Evolutionary conservation across 2,888 invertebrate species (phyloP), one percentile per base, ranked within the genome.

Genomic region (Acleris emargana): DNA sequence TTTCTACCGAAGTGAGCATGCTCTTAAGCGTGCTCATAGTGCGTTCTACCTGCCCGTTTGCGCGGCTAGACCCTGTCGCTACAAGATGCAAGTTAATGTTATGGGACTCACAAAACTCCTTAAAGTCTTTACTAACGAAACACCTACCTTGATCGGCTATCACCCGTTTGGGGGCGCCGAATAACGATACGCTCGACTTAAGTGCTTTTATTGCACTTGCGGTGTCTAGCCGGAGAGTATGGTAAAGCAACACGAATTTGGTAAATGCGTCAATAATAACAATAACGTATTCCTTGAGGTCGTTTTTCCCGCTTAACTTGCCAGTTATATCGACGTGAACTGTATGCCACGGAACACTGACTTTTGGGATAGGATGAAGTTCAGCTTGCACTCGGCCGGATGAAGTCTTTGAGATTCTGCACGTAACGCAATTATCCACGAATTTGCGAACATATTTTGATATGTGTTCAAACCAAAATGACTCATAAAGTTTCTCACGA

Each of bases 381-480:
- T 42, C 42, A 11, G 49, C 18, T 25, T 22, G 32, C 13, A 42
- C 18, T 20, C 53, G 58, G 20, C 58, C 62, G n/a, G 58, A 58
- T 18, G 47, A 20, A 13, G 61, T 58, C 17, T 61, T 61, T 7
- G 53, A 52, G 42, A 61, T 17, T 52, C 1, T 25, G 25, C 61
- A 61, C 1, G 61, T 66, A 22, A 58, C 58, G 17, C 61, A 66
- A 43, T 61, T 66, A 13, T 57, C 66, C 38, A 67, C 57, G 18
- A 67, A 66, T 63, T 57, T 60, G 55, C 67, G 52, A 13, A 66
- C 60, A 17, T 60, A 55, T 45, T 66, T 52, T 13, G 61, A 1
- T 32, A 61, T 43, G n/a, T 51, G 16, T 1, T 51, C 52, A 22
- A 61, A 61, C 61, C 61, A 61, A 5, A 61, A 3, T 38, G 25